phyloP scores from a whole-genome alignment of 2,888 invertebrate genomes.

The Hipparchia semele region DNA sequence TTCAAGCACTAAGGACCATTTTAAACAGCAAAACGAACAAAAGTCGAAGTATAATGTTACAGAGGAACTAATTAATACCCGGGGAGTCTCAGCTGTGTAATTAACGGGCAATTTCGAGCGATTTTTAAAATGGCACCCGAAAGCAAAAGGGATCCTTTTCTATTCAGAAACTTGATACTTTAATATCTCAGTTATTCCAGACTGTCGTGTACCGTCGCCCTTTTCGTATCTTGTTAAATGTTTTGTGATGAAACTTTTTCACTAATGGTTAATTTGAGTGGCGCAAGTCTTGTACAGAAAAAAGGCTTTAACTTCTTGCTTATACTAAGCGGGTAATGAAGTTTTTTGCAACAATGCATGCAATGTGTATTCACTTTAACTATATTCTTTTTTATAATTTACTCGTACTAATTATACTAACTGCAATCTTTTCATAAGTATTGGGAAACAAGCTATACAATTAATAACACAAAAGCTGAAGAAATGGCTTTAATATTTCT shows the following conservation, averaged over 20 bases:
- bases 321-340: background rate
- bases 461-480: too few relatives aligned
- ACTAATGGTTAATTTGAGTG: background rate
- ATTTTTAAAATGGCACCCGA: constrained; percentile 33
- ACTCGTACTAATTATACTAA: too few relatives aligned
- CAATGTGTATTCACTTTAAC: too few relatives aligned
- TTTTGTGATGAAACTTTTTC: constrained; percentile 8
- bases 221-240: background rate
- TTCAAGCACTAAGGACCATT: constrained; percentile 11
- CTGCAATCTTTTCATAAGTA: too few relatives aligned
- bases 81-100: constrained; percentile 29
- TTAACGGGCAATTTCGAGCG: constrained; percentile 34
- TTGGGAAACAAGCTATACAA: too few relatives aligned
- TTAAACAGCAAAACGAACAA: constrained; percentile 10
- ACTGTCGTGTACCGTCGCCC: background rate
- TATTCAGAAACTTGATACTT: constrained; percentile 31
- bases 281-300: background rate
- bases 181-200: constrained; percentile 16
- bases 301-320: background rate
- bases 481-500: too few relatives aligned
- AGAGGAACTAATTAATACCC: constrained; percentile 34
- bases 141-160: constrained; percentile 24
- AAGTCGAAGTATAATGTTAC: constrained; percentile 27
- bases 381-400: too few relatives aligned
- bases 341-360: too few relatives aligned